Conservation (phyloP, 2,888 invertebrate genomes). For the Taphrorychus bicolor region DNA sequence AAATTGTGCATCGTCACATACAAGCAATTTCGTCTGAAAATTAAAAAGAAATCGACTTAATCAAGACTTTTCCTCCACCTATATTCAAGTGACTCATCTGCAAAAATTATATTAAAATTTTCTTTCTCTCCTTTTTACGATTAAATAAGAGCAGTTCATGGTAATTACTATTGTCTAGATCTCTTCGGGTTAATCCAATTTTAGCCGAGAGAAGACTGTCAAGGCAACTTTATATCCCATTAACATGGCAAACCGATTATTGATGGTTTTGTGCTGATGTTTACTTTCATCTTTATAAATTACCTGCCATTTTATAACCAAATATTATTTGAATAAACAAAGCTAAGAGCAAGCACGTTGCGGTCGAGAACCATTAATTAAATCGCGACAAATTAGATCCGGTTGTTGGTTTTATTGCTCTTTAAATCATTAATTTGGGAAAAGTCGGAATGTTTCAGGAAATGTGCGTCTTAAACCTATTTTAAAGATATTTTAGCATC, state of each 20-base stretch:
- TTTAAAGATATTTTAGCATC: not conserved
- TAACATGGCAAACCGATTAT: not conserved
- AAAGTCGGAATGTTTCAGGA: not conserved
- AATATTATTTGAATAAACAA: conserved; percentile 1
- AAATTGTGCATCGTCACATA: no score
- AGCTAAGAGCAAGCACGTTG: not conserved
- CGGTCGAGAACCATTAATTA: conserved; percentile 5
- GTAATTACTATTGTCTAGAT: no score
- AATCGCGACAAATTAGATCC: conserved; percentile 1
- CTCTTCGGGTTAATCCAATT: no score
- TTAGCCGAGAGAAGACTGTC: not conserved
- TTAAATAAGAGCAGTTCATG: no score
- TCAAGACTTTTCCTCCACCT: no score
- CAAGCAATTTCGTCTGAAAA: no score
- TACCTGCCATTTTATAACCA: conserved; percentile 4
- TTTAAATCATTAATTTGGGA: conserved; percentile 5
- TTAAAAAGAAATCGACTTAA: no score
- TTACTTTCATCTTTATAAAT: conserved; percentile 11
- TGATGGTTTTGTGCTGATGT: not conserved
- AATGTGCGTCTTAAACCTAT: not conserved
- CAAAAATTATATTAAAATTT: no score
- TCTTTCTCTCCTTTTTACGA: no score
- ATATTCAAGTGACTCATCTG: no score
- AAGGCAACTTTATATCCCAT: not conserved
- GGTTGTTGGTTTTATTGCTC: conserved; percentile 14